Evolutionary conservation across 2,888 invertebrate genomes (phyloP).

Genomic region (Yponomeuta evonymella): DNA sequence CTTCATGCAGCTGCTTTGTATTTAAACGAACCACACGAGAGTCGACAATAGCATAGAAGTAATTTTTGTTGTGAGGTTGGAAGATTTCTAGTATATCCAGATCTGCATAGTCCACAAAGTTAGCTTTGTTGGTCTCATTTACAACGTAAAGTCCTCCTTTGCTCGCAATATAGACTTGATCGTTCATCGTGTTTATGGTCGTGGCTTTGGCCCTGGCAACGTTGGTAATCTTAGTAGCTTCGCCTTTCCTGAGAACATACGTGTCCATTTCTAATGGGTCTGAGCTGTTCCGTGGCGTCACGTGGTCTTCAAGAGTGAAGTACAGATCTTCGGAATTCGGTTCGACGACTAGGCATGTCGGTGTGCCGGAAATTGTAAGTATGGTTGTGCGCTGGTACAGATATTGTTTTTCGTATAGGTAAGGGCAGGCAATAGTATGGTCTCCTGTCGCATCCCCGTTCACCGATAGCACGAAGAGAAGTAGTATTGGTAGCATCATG

Average conservation of each 20-base stretch:
- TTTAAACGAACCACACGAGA: conserved; percentile 56
- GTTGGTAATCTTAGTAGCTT: conserved; percentile 52
- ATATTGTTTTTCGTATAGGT: conserved; percentile 36
- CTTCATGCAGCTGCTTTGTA: conserved; percentile 51
- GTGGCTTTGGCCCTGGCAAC: conserved; percentile 54
- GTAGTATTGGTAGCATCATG: conserved; percentile 45
- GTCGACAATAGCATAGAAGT: conserved; percentile 52
- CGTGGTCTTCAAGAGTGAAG: conserved; percentile 61
- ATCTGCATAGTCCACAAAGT: conserved; percentile 50
- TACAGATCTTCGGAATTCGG: conserved; percentile 47
- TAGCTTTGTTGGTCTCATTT: conserved; percentile 47
- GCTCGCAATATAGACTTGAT: conserved; percentile 56
- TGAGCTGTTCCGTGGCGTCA: conserved; percentile 55
- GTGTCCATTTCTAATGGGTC: conserved; percentile 68
- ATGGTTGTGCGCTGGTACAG: conserved; percentile 43
- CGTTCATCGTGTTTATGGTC: conserved; percentile 46
- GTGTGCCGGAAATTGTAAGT: conserved; percentile 58
- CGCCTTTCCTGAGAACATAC: conserved; percentile 47
- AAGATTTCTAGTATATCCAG: conserved; percentile 63
- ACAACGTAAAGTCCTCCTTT: conserved; percentile 53
- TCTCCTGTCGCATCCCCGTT: conserved; percentile 32
- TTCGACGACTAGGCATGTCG: conserved; percentile 57
- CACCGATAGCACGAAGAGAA: conserved; percentile 34
- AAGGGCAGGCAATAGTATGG: conserved; percentile 32
- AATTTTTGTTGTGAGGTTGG: conserved; percentile 43